Evolutionary conservation across 1,140 invertebrate species (phyloP), one percentile per base, ranked within the genome.

Genomic region (Phortica variegata): DNA sequence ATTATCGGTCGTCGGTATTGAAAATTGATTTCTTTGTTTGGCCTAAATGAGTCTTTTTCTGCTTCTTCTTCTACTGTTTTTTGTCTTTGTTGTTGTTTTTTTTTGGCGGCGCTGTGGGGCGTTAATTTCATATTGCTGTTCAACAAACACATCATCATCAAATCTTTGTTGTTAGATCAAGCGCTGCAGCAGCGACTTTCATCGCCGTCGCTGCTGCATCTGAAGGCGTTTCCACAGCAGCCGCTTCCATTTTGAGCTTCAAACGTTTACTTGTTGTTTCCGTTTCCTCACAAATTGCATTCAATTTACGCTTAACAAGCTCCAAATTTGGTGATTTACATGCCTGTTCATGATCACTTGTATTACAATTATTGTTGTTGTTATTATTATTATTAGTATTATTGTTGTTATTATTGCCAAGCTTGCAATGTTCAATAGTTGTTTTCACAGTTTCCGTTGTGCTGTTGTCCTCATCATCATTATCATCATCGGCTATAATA

Each of bases 81-180:
- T n/a, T n/a, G n/a, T n/a, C n/a, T n/a, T n/a, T n/a, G n/a, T n/a
- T n/a, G n/a, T n/a, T n/a, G n/a, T n/a, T n/a, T n/a, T n/a, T n/a
- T 26, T 26, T 26, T 26, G 10, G 23, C 23, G 23, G 23, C 23
- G 10, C 23, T 26, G 23, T 10, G 10, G 16, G 29, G 10, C 34
- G 47, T 37, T 41, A 49, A 44, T 38, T 45, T 45, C 26, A 29
- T 3, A 21, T 26, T n/a, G 10, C 23, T 20, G 39, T 26, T 26
- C 23, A 26, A 26, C n/a, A n/a, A n/a, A n/a, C n/a, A n/a, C n/a
- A n/a, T n/a, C n/a, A n/a, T 43, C 39, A 31, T 58, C 43, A 65
- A 19, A 65, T 52, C 78, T 82, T 82, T 51, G 80, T 82, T 34
- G 86, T 88, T 34, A 88, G 78, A 68, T 89, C 87, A 33, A 89